These are phyloP conservation scores for Drosophila neocordata DNA, from an alignment of 1,140 invertebrate species.

Conservation along the genomic window DNA sequence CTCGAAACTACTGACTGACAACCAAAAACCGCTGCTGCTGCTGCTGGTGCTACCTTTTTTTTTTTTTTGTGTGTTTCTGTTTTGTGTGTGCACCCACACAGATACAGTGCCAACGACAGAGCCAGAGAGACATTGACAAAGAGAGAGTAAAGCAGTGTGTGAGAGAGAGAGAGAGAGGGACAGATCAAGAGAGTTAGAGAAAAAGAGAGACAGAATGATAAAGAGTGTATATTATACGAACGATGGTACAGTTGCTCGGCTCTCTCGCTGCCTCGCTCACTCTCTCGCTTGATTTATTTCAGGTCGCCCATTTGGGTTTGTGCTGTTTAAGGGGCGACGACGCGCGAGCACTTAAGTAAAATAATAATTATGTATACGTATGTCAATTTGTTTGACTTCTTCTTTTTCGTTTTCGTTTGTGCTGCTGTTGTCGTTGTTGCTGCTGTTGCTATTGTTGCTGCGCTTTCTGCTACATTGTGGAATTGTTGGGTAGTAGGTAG, in stretches of 20 bases:
- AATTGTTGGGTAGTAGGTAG: conserved; percentile 13
- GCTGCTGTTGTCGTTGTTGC: conserved; percentile 3
- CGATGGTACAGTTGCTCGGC: conserved; percentile 56
- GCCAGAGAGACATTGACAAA: not conserved
- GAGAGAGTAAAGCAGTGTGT: conserved; percentile 11
- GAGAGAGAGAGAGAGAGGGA: conserved; percentile 9
- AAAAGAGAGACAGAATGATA: conserved; percentile 9
- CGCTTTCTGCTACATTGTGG: not conserved
- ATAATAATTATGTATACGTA: conserved; percentile 81
- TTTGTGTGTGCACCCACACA: conserved; percentile 57
- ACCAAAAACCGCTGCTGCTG: conserved; percentile 38
- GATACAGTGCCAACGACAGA: conserved; percentile 22
- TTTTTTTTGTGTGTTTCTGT: conserved; percentile 5
- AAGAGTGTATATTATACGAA: conserved; percentile 23
- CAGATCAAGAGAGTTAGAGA: not conserved
- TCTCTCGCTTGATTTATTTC: conserved; percentile 71
- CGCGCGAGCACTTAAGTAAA: conserved; percentile 82
- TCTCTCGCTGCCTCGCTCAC: conserved; percentile 27
- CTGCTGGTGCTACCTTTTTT: conserved; percentile 40
- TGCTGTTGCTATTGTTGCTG: not conserved
- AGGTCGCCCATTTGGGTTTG: conserved; percentile 69
- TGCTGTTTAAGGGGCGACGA: conserved; percentile 70
- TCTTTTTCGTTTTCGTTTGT: conserved; percentile 54
- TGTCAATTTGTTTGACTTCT: conserved; percentile 82
- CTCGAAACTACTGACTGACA: conserved; percentile 72